Evolutionary conservation across 1,140 invertebrate genomes (phyloP), one percentile per base, ranked within the genome.

Genomic region (Drosophila busckii): DNA sequence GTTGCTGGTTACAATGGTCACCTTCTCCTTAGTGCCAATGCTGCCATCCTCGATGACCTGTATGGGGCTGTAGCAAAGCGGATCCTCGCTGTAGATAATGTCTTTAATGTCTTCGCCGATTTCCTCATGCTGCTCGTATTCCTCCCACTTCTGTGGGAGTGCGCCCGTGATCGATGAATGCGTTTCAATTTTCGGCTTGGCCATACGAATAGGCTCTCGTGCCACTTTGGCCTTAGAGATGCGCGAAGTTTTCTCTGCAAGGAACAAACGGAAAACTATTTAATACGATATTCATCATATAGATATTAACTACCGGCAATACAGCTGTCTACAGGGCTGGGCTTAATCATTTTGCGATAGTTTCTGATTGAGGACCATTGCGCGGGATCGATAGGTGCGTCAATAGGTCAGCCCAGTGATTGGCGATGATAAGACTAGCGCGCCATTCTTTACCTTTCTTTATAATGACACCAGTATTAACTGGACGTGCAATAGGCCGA

Each of bases 31-130:
- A 2, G 49, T 4, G 3, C 71, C 67, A 5, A 66, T 22, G n/a
- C 52, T 58, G 9, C 82, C 73, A 10, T 80, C 73, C 4, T 80
- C 73, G 23, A 82, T 64, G 5, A 82, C 73, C 38, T 80, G 75
- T n/a, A 80, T 80, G 20, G 73, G 73, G 16, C 73, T 80, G 38
- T 80, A 80, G 46, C 73, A 80, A n/a, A 80, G 54, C 12, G 73
- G 73, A 42, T 80, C 73, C 28, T 80, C 73, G 37, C 54, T 80
- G 37, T 80, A 80, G 20, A 80, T 80, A n/a, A 80, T 80, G 13
- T 80, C 73, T 54, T 80, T 80, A 17, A 80, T 80, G 12, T 80
- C 73, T 13, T 78, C 73, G 45, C 58, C 56, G 17, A 80, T 71
- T 41, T 73, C 73, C 25, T 80, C 73, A 46, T 68, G 68, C 1